phyloP scores from a whole-genome alignment of 2,113 vertebrate genomes.

The Peucedramus taeniatus region DNA sequence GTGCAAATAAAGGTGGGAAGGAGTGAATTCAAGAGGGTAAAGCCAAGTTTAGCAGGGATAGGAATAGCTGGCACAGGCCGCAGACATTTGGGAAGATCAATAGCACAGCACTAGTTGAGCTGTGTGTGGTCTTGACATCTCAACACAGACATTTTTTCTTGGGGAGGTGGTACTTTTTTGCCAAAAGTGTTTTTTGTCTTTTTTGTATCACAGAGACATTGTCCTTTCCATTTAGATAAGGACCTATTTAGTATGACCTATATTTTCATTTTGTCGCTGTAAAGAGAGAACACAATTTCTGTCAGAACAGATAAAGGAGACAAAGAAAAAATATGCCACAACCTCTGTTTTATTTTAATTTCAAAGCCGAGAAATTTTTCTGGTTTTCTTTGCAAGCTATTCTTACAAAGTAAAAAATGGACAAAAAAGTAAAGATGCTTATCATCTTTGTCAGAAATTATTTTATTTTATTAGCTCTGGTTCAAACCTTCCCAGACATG shows the following conservation, averaged over 20 bases:
- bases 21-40: background rate
- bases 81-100: background rate
- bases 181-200: background rate
- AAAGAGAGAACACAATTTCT: background rate
- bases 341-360: background rate
- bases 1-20: background rate
- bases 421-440: background rate
- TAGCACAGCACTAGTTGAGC: background rate
- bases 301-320: background rate
- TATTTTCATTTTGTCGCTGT: background rate
- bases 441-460: background rate
- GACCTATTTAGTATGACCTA: background rate
- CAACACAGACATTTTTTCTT: background rate
- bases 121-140: background rate
- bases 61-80: background rate
- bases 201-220: background rate
- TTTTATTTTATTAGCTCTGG: background rate
- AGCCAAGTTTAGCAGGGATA: background rate
- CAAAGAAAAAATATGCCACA: background rate
- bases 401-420: background rate
- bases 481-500: background rate
- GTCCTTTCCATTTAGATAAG: background rate
- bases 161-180: background rate
- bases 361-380: background rate
- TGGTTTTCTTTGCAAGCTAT: background rate